phyloP scores from a whole-genome alignment of 2,797 vertebrate species.

The Chaetodon trifasciatus region DNA sequence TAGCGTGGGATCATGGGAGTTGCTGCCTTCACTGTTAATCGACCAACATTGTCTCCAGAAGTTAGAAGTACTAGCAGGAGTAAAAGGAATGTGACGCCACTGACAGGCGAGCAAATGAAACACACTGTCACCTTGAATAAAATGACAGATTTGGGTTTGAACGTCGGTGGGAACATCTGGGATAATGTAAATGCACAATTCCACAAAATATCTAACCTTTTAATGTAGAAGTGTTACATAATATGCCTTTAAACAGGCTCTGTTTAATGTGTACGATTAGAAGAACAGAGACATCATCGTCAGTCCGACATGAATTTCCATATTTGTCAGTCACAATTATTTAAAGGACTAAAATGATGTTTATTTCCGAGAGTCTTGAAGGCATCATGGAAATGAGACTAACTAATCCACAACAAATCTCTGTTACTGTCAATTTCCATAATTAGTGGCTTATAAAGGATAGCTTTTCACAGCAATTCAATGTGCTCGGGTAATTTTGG shows the following conservation, averaged over 20 bases:
- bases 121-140: too few species aligned
- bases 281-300: constrained; percentile 13
- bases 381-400: constrained; percentile 45
- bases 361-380: constrained; percentile 27
- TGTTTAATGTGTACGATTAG: constrained; percentile 13
- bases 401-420: constrained; percentile 47
- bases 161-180: too few species aligned
- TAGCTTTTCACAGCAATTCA: constrained; percentile 27
- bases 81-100: too few species aligned
- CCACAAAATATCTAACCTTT: too few species aligned
- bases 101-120: too few species aligned
- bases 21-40: too few species aligned
- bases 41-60: too few species aligned
- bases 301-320: constrained; percentile 14
- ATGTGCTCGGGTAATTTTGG: constrained; percentile 9
- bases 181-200: too few species aligned
- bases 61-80: too few species aligned
- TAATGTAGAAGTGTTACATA: too few species aligned
- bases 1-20: too few species aligned
- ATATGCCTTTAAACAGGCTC: constrained; percentile 8
- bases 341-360: constrained; percentile 24
- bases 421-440: constrained; percentile 55
- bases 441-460: constrained; percentile 54
- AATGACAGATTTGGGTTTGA: too few species aligned
- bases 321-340: constrained; percentile 28